These are phyloP conservation scores for Tholera decimalis DNA, from an alignment of 2,888 invertebrate species.

Conservation along the genomic window DNA sequence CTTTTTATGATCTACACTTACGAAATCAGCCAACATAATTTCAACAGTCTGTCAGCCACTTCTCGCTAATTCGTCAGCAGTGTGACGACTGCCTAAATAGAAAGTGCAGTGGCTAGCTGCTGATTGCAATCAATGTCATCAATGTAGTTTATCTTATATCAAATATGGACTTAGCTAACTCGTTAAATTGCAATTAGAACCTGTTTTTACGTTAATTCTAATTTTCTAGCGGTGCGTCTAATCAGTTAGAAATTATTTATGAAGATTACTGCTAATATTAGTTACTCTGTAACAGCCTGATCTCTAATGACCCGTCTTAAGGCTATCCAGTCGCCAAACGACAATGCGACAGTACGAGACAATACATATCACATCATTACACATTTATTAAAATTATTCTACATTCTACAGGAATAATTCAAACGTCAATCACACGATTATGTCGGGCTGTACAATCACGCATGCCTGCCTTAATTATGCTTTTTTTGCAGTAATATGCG, in stretches of 20 bases:
- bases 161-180: conserved; percentile 42
- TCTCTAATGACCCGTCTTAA: background rate
- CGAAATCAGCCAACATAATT: background rate
- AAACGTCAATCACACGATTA: no score
- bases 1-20: no score
- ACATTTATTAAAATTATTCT: background rate
- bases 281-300: background rate
- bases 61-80: background rate
- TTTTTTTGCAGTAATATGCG: no score
- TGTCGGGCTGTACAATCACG: no score
- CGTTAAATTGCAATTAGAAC: conserved; percentile 41
- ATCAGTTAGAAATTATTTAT: conserved; percentile 20
- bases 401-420: no score
- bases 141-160: conserved; percentile 25
- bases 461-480: no score
- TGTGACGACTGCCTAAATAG: conserved; percentile 12
- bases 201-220: conserved; percentile 14
- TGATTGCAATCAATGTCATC: conserved; percentile 48
- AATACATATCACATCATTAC: background rate
- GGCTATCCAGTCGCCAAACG: background rate
- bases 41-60: background rate
- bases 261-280: background rate
- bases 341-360: background rate
- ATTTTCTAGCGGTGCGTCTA: conserved; percentile 15
- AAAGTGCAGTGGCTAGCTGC: conserved; percentile 34